Percentiles rank a stretch among this genome's conserved stretches.
Evolutionary conservation across 2,888 invertebrate genomes (phyloP).

Genomic region (Eledone cirrhosa): DNA sequence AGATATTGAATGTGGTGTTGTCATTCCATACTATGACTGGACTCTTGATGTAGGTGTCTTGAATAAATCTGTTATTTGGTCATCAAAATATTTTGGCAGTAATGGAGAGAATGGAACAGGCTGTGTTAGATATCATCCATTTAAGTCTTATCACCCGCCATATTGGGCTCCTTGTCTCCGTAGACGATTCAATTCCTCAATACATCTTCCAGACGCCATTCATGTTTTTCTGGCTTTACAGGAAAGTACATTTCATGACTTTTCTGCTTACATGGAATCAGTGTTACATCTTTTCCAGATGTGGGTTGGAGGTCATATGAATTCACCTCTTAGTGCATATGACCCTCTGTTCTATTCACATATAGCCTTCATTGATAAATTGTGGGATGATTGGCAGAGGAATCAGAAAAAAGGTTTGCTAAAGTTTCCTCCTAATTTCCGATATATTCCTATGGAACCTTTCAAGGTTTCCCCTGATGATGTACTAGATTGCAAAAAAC

Average conservation of each 20-base stretch:
- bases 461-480: conserved; percentile 60
- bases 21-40: conserved; percentile 66
- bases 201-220: conserved; percentile 59
- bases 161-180: conserved; percentile 59
- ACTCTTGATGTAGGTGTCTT: conserved; percentile 61
- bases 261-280: conserved; percentile 53
- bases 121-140: conserved; percentile 62
- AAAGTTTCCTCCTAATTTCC: conserved; percentile 47
- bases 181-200: conserved; percentile 54
- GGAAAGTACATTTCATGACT: conserved; percentile 51
- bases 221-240: conserved; percentile 57
- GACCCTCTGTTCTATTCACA: conserved; percentile 62
- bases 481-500: conserved; percentile 54
- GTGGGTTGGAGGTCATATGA: conserved; percentile 64
- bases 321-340: conserved; percentile 54
- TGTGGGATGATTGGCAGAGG: conserved; percentile 62
- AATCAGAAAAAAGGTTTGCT: conserved; percentile 49
- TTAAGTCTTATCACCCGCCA: conserved; percentile 57
- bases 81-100: conserved; percentile 61
- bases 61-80: conserved; percentile 57
- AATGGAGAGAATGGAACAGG: conserved; percentile 51
- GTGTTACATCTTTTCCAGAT: conserved; percentile 53
- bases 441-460: conserved; percentile 59
- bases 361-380: conserved; percentile 62
- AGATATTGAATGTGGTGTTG: conserved; percentile 56